phyloP scores from a whole-genome alignment of 1,140 invertebrate genomes.

The Brachionus paranguensis region DNA sequence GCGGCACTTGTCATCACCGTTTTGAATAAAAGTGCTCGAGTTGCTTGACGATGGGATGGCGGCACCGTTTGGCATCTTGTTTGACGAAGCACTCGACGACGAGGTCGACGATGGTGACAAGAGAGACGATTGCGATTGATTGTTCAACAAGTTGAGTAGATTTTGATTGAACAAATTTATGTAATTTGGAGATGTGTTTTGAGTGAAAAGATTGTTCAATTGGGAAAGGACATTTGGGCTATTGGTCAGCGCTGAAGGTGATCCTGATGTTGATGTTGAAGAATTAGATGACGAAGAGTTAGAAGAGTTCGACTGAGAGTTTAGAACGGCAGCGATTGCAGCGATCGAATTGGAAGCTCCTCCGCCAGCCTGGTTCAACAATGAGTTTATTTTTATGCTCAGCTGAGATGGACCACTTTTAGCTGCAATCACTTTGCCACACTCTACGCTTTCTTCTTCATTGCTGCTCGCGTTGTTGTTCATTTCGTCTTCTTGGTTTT shows the following conservation, averaged over 20 bases:
- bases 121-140: not conserved
- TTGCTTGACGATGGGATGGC: not conserved
- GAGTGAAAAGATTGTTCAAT: slow-evolving; percentile 24
- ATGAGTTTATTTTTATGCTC: slow-evolving; percentile 5
- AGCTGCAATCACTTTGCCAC: not conserved
- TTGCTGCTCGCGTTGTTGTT: not conserved
- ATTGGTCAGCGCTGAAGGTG: not conserved
- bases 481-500: not conserved
- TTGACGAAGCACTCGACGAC: slow-evolving; percentile 1
- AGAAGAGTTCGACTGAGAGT: not conserved
- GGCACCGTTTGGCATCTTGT: not conserved
- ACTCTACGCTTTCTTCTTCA: not conserved
- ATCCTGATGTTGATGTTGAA: not conserved
- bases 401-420: not conserved
- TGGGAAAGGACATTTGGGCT: not conserved
- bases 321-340: not conserved
- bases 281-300: not conserved
- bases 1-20: not conserved
- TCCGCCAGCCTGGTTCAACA: not conserved
- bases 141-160: slow-evolving; percentile 17
- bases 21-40: slow-evolving; percentile 14
- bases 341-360: not conserved
- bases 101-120: slow-evolving; percentile 19
- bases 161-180: slow-evolving; percentile 21
- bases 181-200: slow-evolving; percentile 17